Evolutionary conservation across 2,888 invertebrate genomes (phyloP), one percentile per base, ranked within the genome.

Genomic region (Teleiodes luculella): DNA sequence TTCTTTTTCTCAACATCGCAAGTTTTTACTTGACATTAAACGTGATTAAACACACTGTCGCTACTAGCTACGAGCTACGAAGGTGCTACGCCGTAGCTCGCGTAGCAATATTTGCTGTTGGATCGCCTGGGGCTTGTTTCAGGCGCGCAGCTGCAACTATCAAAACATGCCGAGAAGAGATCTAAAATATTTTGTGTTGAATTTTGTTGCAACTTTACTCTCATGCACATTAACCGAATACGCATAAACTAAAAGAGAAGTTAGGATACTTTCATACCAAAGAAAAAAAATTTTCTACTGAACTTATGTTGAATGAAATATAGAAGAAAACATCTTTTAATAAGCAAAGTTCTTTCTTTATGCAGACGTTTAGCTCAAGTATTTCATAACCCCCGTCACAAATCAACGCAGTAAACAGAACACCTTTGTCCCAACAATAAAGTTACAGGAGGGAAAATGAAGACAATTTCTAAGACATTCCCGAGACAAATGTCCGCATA

Each of bases 331-430:
- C 10, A 33, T 6, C 3, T 33, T 2, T 11, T 8, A 10, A 6
- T n/a, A 6, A 33, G 10, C 3, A 33, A 8, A 33, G 3, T 3
- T 33, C 3, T 8, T 33, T 33, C 33, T 33, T 33, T 33, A n/a
- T 33, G 33, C n/a, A 33, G 33, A 8, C 10, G 33, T 8, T 8
- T 33, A 28, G n/a, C 6, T 43, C 28, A 43, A 46, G 30, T 18
- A 5, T 48, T 36, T 35, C 35, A 48, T 48, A 48, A 28, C 28
- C 35, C 6, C 24, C 28, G 7, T 37, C 37, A 28, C 28, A 37
- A 49, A 49, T 49, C 24, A 37, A 37, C 36, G 0, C 13, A 13
- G 24, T 49, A 49, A 49, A 49, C 37, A 24, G 16, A 37, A 8
- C 20, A 13, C 37, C 20, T 37, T 36, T 49, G 49, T 7, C 37